Conservation (phyloP, 2,888 invertebrate genomes). For the Fragum fragum region DNA sequence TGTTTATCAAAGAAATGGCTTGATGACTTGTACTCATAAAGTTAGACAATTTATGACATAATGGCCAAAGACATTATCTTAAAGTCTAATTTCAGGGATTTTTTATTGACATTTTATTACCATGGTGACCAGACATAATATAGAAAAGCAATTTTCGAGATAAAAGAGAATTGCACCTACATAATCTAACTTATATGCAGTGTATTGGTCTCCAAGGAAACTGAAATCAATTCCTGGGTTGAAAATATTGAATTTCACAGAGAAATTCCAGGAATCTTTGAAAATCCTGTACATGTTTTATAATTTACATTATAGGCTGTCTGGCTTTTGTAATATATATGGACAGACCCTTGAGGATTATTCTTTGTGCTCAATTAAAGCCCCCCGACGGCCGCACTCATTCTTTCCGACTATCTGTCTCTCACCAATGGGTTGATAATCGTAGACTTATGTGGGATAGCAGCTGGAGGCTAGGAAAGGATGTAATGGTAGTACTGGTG, state of each 20-base stretch:
- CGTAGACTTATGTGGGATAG: too few species aligned
- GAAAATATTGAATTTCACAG: conserved; percentile 2
- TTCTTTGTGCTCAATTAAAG: too few species aligned
- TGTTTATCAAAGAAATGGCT: too few species aligned
- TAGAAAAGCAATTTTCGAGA: conserved; percentile 3
- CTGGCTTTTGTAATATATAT: background rate
- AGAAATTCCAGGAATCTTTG: background rate
- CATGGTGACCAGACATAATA: conserved; percentile 13
- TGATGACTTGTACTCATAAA: background rate
- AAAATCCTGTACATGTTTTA: background rate
- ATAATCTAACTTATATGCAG: background rate
- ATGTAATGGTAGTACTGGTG: too few species aligned
- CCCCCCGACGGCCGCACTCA: too few species aligned
- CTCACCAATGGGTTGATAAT: too few species aligned
- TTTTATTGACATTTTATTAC: conserved; percentile 16
- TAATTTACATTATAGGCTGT: background rate
- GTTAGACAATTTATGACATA: background rate
- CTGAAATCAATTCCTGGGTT: background rate
- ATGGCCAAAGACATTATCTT: background rate
- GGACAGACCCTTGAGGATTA: too few species aligned
- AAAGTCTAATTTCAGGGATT: conserved; percentile 5
- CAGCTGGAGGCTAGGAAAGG: too few species aligned
- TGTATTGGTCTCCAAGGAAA: conserved; percentile 2
- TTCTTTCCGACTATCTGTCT: too few species aligned
- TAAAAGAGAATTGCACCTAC: conserved; percentile 8